phyloP scores from a whole-genome alignment of 2,888 invertebrate genomes.

The Neoitamus cyanurus region DNA sequence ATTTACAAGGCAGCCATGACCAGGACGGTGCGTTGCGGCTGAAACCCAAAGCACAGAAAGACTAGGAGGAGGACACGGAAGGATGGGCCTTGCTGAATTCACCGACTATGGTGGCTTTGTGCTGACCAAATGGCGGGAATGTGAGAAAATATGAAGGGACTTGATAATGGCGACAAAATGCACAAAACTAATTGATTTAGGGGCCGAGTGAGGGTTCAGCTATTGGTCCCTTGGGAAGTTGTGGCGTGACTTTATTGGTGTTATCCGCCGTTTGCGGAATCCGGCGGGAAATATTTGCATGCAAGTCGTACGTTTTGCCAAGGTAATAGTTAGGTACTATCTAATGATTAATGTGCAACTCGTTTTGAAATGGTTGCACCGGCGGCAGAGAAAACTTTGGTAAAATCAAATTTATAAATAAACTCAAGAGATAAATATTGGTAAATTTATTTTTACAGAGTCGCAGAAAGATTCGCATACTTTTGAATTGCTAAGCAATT shows the following conservation, averaged over 20 bases:
- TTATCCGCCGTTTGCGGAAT: not conserved
- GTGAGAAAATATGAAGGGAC: not conserved
- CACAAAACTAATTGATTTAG: conserved; percentile 67
- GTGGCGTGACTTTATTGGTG: not conserved
- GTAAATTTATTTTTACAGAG: too few relatives aligned
- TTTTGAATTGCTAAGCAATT: too few relatives aligned
- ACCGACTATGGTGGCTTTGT: conserved; percentile 27
- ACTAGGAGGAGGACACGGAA: not conserved
- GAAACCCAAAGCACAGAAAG: not conserved
- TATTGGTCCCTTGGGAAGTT: conserved; percentile 20
- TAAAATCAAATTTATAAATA: too few relatives aligned
- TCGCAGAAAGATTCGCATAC: too few relatives aligned
- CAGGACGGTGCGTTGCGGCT: not conserved
- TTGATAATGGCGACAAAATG: conserved; percentile 62
- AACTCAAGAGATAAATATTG: too few relatives aligned
- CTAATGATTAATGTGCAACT: not conserved
- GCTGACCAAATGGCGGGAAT: not conserved
- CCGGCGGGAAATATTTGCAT: not conserved
- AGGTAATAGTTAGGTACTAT: not conserved
- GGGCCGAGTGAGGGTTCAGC: conserved; percentile 48
- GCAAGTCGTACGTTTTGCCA: not conserved
- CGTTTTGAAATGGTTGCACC: too few relatives aligned
- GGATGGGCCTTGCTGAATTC: not conserved
- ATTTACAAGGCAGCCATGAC: conserved; percentile 40
- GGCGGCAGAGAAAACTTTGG: too few relatives aligned